Evolutionary conservation across 2,888 invertebrate genomes (phyloP).

Genomic region (Matsumyia berberina): DNA sequence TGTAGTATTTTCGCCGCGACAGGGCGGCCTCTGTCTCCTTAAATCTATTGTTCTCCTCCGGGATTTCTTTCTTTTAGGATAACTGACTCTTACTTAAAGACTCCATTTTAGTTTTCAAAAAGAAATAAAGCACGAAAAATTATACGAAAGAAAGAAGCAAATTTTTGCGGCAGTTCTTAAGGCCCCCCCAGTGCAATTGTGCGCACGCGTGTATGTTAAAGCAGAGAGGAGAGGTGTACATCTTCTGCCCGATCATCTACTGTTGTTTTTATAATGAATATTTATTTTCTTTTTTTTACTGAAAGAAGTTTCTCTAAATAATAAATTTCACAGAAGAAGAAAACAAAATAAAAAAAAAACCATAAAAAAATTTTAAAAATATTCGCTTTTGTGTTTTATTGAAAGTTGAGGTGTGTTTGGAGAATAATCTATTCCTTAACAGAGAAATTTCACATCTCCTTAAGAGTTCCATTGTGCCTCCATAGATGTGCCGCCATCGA

Average conservation of each 20-base stretch:
- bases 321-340: slow-evolving; percentile 70
- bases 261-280: slow-evolving; percentile 69
- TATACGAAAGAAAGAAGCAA: not conserved
- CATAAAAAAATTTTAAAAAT: slow-evolving; percentile 55
- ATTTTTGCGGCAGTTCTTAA: slow-evolving; percentile 23
- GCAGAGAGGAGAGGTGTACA: slow-evolving; percentile 52
- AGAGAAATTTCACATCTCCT: no score
- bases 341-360: slow-evolving; percentile 63
- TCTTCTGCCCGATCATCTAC: slow-evolving; percentile 63
- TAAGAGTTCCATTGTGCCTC: no score
- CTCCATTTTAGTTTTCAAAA: slow-evolving; percentile 14
- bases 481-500: no score
- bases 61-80: slow-evolving; percentile 29
- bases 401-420: not conserved
- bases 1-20: slow-evolving; percentile 23
- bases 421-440: not conserved
- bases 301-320: slow-evolving; percentile 69
- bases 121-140: not conserved
- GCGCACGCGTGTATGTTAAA: slow-evolving; percentile 21
- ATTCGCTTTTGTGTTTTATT: slow-evolving; percentile 13
- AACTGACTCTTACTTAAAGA: slow-evolving; percentile 11
- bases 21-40: slow-evolving; percentile 18
- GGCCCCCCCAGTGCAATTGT: slow-evolving; percentile 36
- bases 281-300: slow-evolving; percentile 74
- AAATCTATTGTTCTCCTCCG: not conserved